Base-by-base conservation (phyloP, 2,888 invertebrate species). In the Dysmachus trigonus region DNA sequence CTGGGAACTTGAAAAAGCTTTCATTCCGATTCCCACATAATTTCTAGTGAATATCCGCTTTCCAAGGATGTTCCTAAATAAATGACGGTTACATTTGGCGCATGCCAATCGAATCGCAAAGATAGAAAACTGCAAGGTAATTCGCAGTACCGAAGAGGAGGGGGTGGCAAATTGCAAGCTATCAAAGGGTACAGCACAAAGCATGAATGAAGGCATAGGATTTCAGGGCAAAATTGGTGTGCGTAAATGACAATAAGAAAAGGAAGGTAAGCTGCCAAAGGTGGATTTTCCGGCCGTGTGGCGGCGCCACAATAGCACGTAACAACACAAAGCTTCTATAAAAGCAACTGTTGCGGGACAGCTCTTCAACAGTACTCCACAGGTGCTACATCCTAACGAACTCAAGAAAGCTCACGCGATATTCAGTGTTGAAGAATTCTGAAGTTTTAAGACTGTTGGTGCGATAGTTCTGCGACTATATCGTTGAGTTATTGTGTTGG, bases 351-450 rank as follows among this genome's bases (percentile, higher is more conserved):
- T 85, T 87, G 41, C 84, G 86, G 87, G 85, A 10, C 62, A 51
- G 27, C 73, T 22, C 85, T 87, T 88, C 88, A 86, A 88, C 85
- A 87, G 89, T 88, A 85, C 88, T 88, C 88, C 88, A 88, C 88
- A 89, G 89, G 89, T 89, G 89, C 87, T 88, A 87, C 53, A 82
- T 18, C 22, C 35, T 10, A 62, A 62, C 62, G 3, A 62, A 27
- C 62, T 62, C 18, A n/a, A 27, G 62, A 22, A 27, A 27, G 62
- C 22, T 62, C 22, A 62, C 62, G 62, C 18, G 62, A 22, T 10
- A 62, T 22, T 22, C 10, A 62, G 62, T 62, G 62, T 8, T 27
- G 18, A 27, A 18, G 22, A 10, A 27, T 10, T 62, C 62, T 62
- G 10, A 62, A 62, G 2, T 62, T n/a, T 27, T 22, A 18, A 62